These are phyloP conservation scores for Syngnathus floridae DNA, from an alignment of 2,113 vertebrate species.

Conservation along the genomic window DNA sequence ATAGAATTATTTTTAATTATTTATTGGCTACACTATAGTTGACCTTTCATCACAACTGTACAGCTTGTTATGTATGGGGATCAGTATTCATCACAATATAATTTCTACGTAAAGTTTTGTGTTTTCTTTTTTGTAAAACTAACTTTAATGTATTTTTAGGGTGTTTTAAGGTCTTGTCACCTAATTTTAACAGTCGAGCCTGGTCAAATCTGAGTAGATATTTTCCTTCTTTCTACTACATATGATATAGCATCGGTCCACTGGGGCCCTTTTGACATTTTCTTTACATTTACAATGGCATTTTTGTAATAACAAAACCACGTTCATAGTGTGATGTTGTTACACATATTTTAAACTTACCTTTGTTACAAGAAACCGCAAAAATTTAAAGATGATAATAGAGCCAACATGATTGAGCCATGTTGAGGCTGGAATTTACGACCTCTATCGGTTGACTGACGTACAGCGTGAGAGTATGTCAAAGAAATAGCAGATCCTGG, in stretches of 20 bases:
- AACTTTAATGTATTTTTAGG: background rate
- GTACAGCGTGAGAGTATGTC: background rate
- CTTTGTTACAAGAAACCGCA: background rate
- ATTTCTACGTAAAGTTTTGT: background rate
- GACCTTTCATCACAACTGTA: background rate
- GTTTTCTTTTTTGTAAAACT: background rate
- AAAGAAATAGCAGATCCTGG: slow-evolving; percentile 20
- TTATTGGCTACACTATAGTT: background rate
- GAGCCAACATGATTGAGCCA: background rate
- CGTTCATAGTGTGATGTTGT: background rate
- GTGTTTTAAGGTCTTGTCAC: background rate
- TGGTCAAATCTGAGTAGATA: too few relatives aligned
- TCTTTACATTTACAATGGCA: too few relatives aligned
- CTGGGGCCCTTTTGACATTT: too few relatives aligned
- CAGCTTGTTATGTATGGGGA: background rate
- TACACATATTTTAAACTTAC: background rate
- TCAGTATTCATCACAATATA: background rate
- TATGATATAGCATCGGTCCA: too few relatives aligned
- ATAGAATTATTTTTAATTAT: background rate
- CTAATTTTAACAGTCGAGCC: background rate
- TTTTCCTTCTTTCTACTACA: too few relatives aligned
- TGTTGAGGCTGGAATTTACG: background rate
- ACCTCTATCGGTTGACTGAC: background rate
- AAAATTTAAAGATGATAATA: background rate
- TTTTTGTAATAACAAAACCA: background rate